Conservation (phyloP, 2,113 vertebrate genomes). For the Fregetta grallaria region DNA sequence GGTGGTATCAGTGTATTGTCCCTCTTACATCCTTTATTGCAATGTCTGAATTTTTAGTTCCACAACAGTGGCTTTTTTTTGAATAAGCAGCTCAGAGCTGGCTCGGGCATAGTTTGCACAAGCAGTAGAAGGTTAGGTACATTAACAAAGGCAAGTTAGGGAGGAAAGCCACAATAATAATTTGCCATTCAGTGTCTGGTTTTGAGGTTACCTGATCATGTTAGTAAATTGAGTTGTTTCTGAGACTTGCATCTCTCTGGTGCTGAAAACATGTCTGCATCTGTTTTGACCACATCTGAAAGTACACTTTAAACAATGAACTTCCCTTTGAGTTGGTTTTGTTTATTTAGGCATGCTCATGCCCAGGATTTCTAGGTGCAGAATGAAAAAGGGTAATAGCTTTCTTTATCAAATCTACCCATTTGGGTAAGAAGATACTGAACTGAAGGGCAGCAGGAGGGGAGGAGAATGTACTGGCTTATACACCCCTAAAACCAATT, state of each 20-base stretch:
- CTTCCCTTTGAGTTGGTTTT: background rate
- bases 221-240: conserved; percentile 8
- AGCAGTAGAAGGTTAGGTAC: background rate
- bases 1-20: background rate
- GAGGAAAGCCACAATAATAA: background rate
- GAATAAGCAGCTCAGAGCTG: background rate
- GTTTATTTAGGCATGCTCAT: background rate
- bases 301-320: background rate
- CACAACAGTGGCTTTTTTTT: background rate
- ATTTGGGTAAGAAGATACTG: background rate
- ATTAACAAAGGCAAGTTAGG: background rate
- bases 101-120: background rate
- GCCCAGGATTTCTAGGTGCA: background rate
- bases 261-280: conserved; percentile 2
- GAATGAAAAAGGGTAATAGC: background rate
- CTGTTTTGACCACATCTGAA: conserved; percentile 24
- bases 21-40: background rate
- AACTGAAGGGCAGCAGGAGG: background rate
- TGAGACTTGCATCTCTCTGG: background rate
- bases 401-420: background rate
- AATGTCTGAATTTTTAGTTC: background rate
- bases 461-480: background rate
- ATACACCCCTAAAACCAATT: background rate
- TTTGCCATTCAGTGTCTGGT: background rate
- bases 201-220: background rate